phyloP scores from a whole-genome alignment of 1,140 invertebrate species.

The Neotoxoptera formosana region DNA sequence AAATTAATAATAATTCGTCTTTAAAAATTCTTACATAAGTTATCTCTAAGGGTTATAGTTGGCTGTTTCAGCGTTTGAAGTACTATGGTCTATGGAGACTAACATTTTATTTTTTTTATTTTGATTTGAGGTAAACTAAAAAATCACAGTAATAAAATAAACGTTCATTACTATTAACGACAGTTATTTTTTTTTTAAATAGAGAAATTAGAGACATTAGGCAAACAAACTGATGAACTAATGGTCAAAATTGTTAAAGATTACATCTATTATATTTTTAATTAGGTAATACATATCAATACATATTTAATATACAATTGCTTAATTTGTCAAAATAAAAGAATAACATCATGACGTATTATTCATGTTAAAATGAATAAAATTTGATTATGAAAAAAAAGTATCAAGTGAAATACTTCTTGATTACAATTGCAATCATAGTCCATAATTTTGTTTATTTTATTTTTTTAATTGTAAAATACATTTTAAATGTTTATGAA shows the following conservation, averaged over 20 bases:
- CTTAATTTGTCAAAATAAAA: too few species aligned
- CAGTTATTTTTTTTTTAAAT: neutral
- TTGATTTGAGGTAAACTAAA: neutral
- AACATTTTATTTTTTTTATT: neutral
- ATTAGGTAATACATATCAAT: neutral
- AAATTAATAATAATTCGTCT: neutral
- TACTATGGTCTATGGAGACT: neutral
- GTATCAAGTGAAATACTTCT: too few species aligned
- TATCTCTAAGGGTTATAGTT: neutral
- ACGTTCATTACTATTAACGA: neutral
- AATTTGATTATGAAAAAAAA: too few species aligned
- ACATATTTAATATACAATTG: neutral
- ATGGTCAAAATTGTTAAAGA: too few species aligned
- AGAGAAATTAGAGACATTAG: too few species aligned
- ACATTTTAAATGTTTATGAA: neutral
- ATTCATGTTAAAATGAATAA: too few species aligned
- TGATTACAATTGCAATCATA: neutral
- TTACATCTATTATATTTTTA: neutral
- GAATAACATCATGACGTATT: too few species aligned
- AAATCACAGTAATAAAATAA: neutral
- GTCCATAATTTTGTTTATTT: neutral
- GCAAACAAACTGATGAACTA: too few species aligned
- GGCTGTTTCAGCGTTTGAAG: neutral
- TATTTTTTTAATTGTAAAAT: neutral
- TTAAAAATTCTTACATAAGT: neutral